Evolutionary conservation across 2,797 vertebrate genomes (phyloP).

Genomic region (Rousettus madagascariensis): DNA sequence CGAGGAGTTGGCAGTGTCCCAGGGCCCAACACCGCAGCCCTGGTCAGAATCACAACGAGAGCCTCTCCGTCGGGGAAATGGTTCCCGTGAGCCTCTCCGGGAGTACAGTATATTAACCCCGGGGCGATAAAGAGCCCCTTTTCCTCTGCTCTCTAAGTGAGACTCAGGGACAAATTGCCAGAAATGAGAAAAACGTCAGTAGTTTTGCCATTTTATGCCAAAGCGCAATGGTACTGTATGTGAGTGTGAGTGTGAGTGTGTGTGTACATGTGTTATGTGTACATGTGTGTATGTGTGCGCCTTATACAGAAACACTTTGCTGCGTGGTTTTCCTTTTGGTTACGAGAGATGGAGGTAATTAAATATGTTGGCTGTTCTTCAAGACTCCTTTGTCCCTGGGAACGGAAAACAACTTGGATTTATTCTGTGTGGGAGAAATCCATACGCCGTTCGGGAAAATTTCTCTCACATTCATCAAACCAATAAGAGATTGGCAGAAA

Average conservation of each 20-base stretch:
- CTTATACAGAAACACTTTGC: neutral
- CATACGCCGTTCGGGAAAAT: neutral
- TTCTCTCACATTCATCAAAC: slow-evolving; percentile 29
- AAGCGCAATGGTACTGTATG: neutral
- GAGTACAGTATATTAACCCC: neutral
- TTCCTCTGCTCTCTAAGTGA: neutral
- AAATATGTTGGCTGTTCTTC: slow-evolving; percentile 55
- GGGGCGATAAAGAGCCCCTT: slow-evolving; percentile 16
- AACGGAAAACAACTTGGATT: slow-evolving; percentile 24
- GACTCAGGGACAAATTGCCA: slow-evolving; percentile 48
- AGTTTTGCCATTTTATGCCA: slow-evolving; percentile 59
- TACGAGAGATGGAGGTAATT: slow-evolving; percentile 62
- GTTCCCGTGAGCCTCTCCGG: neutral
- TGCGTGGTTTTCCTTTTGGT: slow-evolving; percentile 67
- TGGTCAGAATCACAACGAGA: neutral
- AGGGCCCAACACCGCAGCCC: accelerated
- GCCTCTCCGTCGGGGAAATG: accelerated
- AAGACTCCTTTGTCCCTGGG: slow-evolving; percentile 62
- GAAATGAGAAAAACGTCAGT: slow-evolving; percentile 56
- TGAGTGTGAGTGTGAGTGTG: neutral
- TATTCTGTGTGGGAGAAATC: slow-evolving; percentile 38
- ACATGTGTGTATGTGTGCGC: accelerated
- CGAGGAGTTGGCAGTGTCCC: neutral
- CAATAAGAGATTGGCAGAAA: slow-evolving; percentile 56
- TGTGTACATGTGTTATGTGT: neutral